phyloP scores from a whole-genome alignment of 2,113 vertebrate species.

The Oryzias celebensis region DNA sequence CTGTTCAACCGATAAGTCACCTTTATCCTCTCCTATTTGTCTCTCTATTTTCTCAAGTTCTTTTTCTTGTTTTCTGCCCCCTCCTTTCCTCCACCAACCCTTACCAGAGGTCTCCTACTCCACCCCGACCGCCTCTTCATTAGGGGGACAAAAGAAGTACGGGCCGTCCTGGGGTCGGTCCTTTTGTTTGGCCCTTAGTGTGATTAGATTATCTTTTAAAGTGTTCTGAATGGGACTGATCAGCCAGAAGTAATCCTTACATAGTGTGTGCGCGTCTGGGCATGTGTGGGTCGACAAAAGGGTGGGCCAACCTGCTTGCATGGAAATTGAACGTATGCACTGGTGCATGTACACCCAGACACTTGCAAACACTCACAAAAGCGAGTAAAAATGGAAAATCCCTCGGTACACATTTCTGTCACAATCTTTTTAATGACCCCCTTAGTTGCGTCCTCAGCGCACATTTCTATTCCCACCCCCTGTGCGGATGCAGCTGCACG shows the following conservation, averaged over 20 bases:
- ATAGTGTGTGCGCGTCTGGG: constrained; percentile 37
- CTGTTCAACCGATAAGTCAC: constrained; percentile 56
- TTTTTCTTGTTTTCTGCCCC: constrained; percentile 46
- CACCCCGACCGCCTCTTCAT: constrained; percentile 65
- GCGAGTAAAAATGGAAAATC: constrained; percentile 50
- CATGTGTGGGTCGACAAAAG: constrained; percentile 24
- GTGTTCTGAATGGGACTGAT: constrained; percentile 76
- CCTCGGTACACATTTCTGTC: constrained; percentile 69
- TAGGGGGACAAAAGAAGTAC: constrained; percentile 62
- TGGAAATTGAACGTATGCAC: constrained; percentile 53
- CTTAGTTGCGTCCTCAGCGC: constrained; percentile 64
- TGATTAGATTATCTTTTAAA: constrained; percentile 81
- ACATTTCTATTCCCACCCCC: constrained; percentile 58
- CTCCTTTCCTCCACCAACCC: constrained; percentile 13
- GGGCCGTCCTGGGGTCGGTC: constrained; percentile 59
- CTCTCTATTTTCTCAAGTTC: constrained; percentile 55
- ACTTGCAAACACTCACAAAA: constrained; percentile 22
- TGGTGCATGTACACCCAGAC: constrained; percentile 8
- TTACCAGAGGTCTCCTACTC: constrained; percentile 19
- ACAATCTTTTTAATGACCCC: constrained; percentile 66
- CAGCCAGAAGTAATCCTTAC: constrained; percentile 77
- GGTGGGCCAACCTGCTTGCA: constrained; percentile 44
- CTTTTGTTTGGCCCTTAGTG: constrained; percentile 75
- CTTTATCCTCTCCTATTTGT: constrained; percentile 45
- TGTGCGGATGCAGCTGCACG: constrained; percentile 70